A percentile compares a stretch with the other conserved stretches of the same genome.
Evolutionary conservation across 2,797 vertebrate genomes (phyloP).

Genomic region (Hydrocynus forskahlii): DNA sequence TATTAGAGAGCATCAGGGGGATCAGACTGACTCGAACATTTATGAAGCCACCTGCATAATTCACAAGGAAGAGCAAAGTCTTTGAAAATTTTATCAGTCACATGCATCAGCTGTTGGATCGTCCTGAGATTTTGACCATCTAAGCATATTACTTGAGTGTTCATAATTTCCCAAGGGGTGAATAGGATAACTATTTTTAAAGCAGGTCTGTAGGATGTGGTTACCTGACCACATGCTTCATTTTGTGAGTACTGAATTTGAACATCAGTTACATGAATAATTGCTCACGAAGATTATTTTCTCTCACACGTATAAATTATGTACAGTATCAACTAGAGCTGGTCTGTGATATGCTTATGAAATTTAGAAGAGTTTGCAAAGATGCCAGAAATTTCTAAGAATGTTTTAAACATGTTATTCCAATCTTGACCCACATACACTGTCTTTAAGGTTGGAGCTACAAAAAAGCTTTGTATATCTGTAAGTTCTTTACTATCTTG

Average conservation of each 20-base stretch:
- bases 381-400: neutral
- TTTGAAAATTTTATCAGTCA: neutral
- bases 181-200: neutral
- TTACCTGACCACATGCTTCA: neutral
- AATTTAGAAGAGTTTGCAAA: neutral
- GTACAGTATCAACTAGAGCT: neutral
- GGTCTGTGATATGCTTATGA: slow-evolving; percentile 1
- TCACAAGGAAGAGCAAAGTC: neutral
- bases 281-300: neutral
- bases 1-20: neutral
- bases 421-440: neutral
- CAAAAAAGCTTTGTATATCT: neutral
- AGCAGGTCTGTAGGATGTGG: neutral
- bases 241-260: neutral
- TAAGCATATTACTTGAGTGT: neutral
- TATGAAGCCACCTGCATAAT: slow-evolving; percentile 9
- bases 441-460: neutral
- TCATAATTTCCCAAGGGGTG: neutral
- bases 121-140: neutral
- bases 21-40: neutral
- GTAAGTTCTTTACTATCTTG: too few relatives aligned
- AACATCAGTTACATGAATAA: neutral
- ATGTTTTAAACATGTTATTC: neutral
- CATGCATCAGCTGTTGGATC: neutral
- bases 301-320: neutral